Evolutionary conservation across 2,888 invertebrate species (phyloP).

Genomic region (Acrobasis suavella): DNA sequence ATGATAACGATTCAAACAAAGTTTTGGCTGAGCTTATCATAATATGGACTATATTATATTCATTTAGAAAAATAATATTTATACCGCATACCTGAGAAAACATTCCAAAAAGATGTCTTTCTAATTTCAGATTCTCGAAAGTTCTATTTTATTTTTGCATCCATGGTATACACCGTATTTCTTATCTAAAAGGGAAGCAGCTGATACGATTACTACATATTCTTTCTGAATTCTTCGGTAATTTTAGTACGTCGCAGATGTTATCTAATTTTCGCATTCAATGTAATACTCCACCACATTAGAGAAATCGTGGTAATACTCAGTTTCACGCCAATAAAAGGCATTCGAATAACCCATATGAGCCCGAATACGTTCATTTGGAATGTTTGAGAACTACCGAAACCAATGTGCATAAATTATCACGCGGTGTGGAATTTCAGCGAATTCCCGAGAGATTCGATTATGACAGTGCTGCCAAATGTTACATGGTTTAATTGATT

Average conservation of each 20-base stretch:
- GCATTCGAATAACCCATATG: neutral
- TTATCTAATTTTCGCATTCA: neutral
- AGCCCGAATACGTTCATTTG: neutral
- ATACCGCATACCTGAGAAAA: too few relatives aligned
- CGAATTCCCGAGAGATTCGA: neutral
- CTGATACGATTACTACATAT: too few relatives aligned
- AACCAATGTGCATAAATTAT: neutral
- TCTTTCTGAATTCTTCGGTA: neutral
- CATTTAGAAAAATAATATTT: too few relatives aligned
- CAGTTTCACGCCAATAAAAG: neutral
- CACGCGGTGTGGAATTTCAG: neutral
- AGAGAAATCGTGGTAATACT: neutral
- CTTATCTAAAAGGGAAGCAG: too few relatives aligned
- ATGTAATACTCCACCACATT: neutral
- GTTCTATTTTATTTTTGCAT: too few relatives aligned
- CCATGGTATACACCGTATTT: too few relatives aligned
- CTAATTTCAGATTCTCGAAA: too few relatives aligned
- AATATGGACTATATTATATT: too few relatives aligned
- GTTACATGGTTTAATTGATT: neutral
- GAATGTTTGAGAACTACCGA: neutral
- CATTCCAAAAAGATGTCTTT: too few relatives aligned
- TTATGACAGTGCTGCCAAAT: neutral
- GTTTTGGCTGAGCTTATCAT: too few relatives aligned
- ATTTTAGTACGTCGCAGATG: neutral
- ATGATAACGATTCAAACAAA: too few relatives aligned